These are phyloP conservation scores for Danaus plexippus DNA, from an alignment of 1,140 invertebrate genomes.

Conservation along the genomic window DNA sequence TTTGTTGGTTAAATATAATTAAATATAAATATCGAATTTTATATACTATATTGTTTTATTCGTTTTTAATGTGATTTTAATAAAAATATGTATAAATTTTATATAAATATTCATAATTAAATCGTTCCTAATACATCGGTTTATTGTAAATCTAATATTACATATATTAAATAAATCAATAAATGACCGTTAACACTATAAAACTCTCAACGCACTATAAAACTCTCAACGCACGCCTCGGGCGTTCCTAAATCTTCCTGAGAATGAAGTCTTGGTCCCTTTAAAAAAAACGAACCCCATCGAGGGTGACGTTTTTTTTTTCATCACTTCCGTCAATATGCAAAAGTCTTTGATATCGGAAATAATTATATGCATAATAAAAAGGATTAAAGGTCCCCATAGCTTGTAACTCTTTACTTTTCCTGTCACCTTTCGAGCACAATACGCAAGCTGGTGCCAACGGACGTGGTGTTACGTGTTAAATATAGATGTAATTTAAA, in stretches of 20 bases:
- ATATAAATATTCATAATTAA: too few relatives aligned
- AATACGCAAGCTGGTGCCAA: constrained; percentile 35
- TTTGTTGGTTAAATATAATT: too few relatives aligned
- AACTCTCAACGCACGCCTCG: constrained; percentile 42
- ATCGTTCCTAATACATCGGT: too few relatives aligned
- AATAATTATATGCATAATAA: constrained; percentile 71
- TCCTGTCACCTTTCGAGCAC: constrained; percentile 59
- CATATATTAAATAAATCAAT: too few relatives aligned
- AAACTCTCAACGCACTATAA: constrained; percentile 32
- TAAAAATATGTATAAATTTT: too few relatives aligned
- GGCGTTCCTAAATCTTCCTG: constrained; percentile 63
- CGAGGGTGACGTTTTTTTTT: constrained; percentile 68
- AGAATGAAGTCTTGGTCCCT: constrained; percentile 54
- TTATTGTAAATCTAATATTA: too few relatives aligned
- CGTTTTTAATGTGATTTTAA: too few relatives aligned
- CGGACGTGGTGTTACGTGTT: constrained; percentile 10
- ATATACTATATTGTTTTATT: too few relatives aligned
- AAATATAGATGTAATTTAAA: constrained; percentile 1
- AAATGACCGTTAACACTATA: constrained; percentile 36
- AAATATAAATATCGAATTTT: too few relatives aligned
- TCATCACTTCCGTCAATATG: constrained; percentile 67
- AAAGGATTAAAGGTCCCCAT: constrained; percentile 59
- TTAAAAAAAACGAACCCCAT: constrained; percentile 43
- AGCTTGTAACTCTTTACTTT: constrained; percentile 53
- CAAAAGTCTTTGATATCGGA: constrained; percentile 68